Conservation (phyloP, 1,140 invertebrate genomes). For the Bombus vancouverensis region DNA sequence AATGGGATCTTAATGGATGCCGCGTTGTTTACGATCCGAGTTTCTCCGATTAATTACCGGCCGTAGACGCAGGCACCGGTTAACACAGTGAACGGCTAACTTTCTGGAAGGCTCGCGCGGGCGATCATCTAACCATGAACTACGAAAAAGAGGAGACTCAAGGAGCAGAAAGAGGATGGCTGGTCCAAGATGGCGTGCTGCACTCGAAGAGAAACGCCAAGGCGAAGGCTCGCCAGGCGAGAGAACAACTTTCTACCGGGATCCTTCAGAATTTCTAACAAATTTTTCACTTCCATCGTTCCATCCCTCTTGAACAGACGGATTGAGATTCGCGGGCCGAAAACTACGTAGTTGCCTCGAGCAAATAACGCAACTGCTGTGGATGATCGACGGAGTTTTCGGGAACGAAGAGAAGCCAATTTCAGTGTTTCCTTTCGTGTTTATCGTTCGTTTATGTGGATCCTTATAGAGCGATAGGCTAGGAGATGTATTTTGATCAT, state of each 20-base stretch:
- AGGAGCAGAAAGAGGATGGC: too few relatives aligned
- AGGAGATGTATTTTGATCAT: too few relatives aligned
- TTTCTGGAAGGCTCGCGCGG: constrained; percentile 52
- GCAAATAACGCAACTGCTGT: constrained; percentile 1
- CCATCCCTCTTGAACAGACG: background rate
- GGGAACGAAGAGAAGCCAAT: background rate
- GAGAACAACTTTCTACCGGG: constrained; percentile 36
- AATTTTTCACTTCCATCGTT: constrained; percentile 40
- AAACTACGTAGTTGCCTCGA: background rate
- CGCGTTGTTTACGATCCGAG: constrained; percentile 77
- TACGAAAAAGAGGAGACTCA: background rate
- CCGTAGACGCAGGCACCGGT: constrained; percentile 55
- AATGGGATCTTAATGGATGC: constrained; percentile 77
- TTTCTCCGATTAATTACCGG: constrained; percentile 76
- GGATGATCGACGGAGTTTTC: background rate
- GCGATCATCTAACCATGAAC: constrained; percentile 52
- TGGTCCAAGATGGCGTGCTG: constrained; percentile 23
- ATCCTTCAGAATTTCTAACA: constrained; percentile 61
- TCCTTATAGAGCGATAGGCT: background rate
- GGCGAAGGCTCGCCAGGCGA: constrained; percentile 1
- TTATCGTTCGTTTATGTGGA: background rate
- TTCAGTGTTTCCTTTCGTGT: background rate
- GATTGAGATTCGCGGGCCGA: background rate
- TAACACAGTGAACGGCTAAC: constrained; percentile 65
- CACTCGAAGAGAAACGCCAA: constrained; percentile 13